Evolutionary conservation across 2,888 invertebrate genomes (phyloP), one percentile per base, ranked within the genome.

Genomic region (Punctoribates punctum): DNA sequence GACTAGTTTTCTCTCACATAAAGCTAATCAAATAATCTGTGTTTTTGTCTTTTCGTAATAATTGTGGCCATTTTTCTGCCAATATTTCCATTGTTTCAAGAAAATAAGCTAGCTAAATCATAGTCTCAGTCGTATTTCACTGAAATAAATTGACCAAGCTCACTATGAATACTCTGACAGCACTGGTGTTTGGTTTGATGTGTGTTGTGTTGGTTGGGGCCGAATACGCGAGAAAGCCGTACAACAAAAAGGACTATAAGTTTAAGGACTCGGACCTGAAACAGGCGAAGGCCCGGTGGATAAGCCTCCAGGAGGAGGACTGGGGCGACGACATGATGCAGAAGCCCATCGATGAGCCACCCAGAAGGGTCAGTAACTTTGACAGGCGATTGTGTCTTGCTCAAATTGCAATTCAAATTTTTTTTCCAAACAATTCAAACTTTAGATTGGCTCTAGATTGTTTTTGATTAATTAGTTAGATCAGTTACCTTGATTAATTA

Each of bases 271-370:
- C 73, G 46, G 75, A 75, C 23, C 42, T 75, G 4, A 72, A 75
- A 27, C 29, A 73, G 9, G 75, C 72, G 4, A 75, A 75, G 54
- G 75, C 70, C 38, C 29, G 75, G 38, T 75, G 75, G 75, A 75
- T 75, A 3, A 27, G 57, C n/a, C n/a, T 62, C 4, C 54, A 75
- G 17, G 76, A 73, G 23, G 72, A 77, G 13, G 73, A 74, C 38
- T 78, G 78, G 77, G 54, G 48, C 25, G 77, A 78, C 57, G 78
- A 78, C 34, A 77, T 78, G 78, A 73, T 73, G 73, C 78, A 78
- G 60, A 75, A 78, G 54, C 78, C 78, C 23, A 78, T 78, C 29
- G 78, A 78, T 60, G 78, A 78, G 27, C 73, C 72, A 23, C 78
- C 77, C 6, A 57, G 78, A 72, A 73, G 74, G 46, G 75, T 77